Evolutionary conservation across 2,113 vertebrate species (phyloP).

Genomic region (Eulacestoma nigropectus): DNA sequence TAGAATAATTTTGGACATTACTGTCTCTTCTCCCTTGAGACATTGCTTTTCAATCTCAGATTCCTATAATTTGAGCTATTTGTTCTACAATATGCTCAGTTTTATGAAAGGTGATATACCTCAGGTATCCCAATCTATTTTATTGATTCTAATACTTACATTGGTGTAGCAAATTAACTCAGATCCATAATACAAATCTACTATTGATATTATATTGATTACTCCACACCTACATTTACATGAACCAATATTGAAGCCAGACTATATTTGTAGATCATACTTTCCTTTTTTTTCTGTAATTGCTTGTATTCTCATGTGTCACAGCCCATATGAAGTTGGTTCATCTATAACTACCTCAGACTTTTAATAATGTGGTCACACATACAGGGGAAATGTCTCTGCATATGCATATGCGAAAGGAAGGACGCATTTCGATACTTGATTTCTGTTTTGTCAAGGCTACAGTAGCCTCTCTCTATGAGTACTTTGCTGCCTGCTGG

Average conservation of each 20-base stretch:
- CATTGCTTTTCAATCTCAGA: background rate
- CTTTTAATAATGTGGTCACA: background rate
- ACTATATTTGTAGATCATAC: background rate
- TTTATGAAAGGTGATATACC: background rate
- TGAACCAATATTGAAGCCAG: background rate
- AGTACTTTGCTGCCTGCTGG: background rate
- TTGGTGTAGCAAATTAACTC: background rate
- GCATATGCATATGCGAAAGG: background rate
- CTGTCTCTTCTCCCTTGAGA: background rate
- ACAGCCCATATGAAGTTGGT: background rate
- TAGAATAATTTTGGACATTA: background rate
- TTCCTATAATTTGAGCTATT: background rate
- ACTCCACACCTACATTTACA: background rate
- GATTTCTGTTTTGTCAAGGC: background rate
- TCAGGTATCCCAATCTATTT: background rate
- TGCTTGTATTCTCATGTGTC: background rate
- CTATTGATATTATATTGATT: background rate
- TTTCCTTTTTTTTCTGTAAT: background rate
- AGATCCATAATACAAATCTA: background rate
- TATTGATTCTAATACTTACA: background rate
- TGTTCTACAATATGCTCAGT: background rate
- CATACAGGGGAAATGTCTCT: background rate
- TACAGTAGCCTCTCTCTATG: background rate
- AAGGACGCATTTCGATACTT: background rate
- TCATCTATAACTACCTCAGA: background rate